Base-by-base conservation (phyloP, 53 echinoderm and acorn worm genomes). In the Mesocentrotus franciscanus region DNA sequence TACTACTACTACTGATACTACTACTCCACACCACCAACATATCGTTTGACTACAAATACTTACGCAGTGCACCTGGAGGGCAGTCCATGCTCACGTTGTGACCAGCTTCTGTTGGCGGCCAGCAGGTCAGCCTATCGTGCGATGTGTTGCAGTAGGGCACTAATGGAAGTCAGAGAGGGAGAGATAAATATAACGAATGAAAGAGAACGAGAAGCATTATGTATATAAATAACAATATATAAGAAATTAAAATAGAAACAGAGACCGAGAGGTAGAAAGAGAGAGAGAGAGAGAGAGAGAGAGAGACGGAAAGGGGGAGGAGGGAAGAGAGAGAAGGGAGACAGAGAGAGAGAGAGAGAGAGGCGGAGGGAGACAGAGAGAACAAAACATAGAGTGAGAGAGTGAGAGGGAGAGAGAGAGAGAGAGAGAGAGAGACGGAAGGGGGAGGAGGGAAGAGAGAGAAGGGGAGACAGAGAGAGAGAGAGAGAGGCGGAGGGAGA, bases 71-170 rank as follows among this genome's bases (percentile, higher is more conserved):
- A 24, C 72, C 85, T 8, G 95, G 71, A 24, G 98, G 98, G 49
- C 98, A 98, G 18, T 61, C 75, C 10, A 97, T 90, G 74, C 96
- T 97, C 9, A 95, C 96, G 30, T 95, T 97, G 15, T 95, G 61
- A 5, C 97, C 98, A 14, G 85, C 97, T 76, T 90, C 39, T 85
- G 96, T 95, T 58, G 98, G 97, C 2, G 97, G 97, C 98, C 98
- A 98, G 72, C 98, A 98, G 3, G 87, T 70, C 17, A 98, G 10
- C 29, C 17, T 83, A 90, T 98, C 98, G 94, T 96, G 95, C 1
- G 94, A 72, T n/a, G 97, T 93, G 35, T 92, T 92, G 74, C 98
- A 98, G 24, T 93, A 96, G 0, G 75, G 79, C 27, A 74, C 94
- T 94, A 60, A 4, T 32, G 33, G 56, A 26, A 34, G 91, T 13